Conservation (phyloP, 2,797 vertebrate genomes). For the Semotilus atromaculatus region DNA sequence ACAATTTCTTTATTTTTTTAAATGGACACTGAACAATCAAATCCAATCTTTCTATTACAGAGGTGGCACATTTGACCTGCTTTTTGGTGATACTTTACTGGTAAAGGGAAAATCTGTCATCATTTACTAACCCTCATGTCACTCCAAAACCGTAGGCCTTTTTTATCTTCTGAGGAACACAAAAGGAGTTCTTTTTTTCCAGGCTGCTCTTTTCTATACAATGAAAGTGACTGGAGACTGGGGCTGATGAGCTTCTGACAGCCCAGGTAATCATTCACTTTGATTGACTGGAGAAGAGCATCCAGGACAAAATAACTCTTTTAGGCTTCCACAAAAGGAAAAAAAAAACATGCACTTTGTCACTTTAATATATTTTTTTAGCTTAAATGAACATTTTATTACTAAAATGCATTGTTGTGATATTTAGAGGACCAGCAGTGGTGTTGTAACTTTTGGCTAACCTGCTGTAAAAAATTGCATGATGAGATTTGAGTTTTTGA, state of each 20-base stretch:
- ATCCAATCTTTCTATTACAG: background rate
- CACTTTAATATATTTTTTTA: background rate
- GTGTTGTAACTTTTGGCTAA: constrained; percentile 11
- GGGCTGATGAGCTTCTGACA: background rate
- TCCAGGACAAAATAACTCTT: background rate
- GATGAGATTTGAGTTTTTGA: background rate
- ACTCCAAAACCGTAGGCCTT: background rate
- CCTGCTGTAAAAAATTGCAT: background rate
- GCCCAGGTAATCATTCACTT: background rate
- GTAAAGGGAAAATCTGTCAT: constrained; percentile 1
- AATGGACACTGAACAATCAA: background rate
- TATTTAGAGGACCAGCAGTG: background rate
- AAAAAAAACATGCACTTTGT: background rate
- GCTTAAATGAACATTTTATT: background rate
- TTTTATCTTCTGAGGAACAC: background rate
- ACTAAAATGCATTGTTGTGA: background rate
- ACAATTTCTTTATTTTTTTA: background rate
- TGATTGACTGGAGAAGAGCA: no score
- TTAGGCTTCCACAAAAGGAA: background rate
- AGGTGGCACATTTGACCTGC: background rate
- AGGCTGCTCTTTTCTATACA: background rate
- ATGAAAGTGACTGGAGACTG: background rate
- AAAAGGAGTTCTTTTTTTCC: background rate
- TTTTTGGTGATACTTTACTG: background rate
- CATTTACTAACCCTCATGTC: background rate